Evolutionary conservation across 2,113 vertebrate genomes (phyloP).

Genomic region (Cynocephalus volans): DNA sequence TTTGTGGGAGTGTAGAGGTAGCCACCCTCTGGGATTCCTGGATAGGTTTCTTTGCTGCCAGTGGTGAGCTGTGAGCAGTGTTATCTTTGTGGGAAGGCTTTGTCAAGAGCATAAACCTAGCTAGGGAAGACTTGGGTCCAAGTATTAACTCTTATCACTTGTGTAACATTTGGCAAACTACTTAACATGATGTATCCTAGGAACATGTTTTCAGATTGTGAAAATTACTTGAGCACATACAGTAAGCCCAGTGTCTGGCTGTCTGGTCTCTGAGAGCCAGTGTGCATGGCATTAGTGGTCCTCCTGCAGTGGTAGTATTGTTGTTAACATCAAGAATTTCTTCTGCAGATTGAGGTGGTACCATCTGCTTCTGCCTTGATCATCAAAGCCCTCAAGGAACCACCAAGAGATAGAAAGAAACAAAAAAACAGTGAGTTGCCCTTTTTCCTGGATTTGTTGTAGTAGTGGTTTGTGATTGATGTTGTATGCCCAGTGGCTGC

Average conservation of each 20-base stretch:
- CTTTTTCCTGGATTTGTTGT: accelerated
- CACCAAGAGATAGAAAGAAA: constrained; percentile 99
- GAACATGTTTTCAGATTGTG: background rate
- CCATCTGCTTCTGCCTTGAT: constrained; percentile 98
- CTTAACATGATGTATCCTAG: too few relatives aligned
- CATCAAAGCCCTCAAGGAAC: constrained; percentile 99
- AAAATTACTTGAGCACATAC: background rate
- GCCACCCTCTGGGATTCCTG: background rate
- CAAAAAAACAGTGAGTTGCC: constrained; percentile 98
- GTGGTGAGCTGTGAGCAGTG: constrained; percentile 87
- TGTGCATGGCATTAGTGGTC: too few relatives aligned
- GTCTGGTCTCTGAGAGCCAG: background rate
- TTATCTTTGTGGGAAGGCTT: background rate
- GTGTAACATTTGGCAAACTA: too few relatives aligned
- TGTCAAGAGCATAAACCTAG: background rate
- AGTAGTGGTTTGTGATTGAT: background rate
- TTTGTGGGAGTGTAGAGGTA: background rate
- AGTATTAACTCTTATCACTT: background rate
- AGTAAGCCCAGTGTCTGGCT: background rate
- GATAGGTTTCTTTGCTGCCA: constrained; percentile 86
- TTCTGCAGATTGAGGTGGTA: constrained; percentile 96
- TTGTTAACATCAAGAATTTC: background rate
- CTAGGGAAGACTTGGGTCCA: too few relatives aligned
- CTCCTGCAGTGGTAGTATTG: too few relatives aligned
- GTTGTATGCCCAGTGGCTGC: too few relatives aligned